Evolutionary conservation across 1,140 invertebrate genomes (phyloP), one percentile per base, ranked within the genome.

Genomic region (Caenorhabditis elegans): DNA sequence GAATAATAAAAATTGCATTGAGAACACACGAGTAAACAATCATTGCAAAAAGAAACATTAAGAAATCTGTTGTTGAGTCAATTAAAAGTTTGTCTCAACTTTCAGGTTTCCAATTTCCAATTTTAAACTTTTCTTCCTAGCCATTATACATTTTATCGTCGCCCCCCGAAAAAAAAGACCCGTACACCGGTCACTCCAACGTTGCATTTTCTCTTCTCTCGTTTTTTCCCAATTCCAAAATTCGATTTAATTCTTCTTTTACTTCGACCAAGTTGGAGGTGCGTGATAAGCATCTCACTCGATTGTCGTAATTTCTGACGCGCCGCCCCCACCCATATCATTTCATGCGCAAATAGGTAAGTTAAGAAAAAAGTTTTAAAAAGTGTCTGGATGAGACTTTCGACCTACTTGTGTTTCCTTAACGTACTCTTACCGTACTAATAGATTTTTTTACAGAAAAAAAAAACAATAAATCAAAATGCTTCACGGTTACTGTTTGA

Each of bases 251-350:
- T 39, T 36, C 55, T 19, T 43, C 39, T 43, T 43, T 17, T 70
- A 24, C 26, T 43, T 39, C 60, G 11, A 22, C 60, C 31, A 70
- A 70, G 60, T 70, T 70, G 34, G 19, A 70, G n/a, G 60, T 70
- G 60, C 60, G 60, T 70, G 60, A 70, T 70, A 70, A 70, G 60
- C 60, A 70, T 70, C 60, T 70, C 34, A 70, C 19, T n/a, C n/a
- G 26, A 17, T 70, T 60, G 26, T 60, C 53, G 3, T n/a, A 60
- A 34, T 60, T 39, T 26, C 60, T 3, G 26, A 34, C n/a, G 39
- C 60, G n/a, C 31, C 60, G 60, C 60, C 31, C 34, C 51, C 22
- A 26, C 51, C 19, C 26, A 28, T 60, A 60, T 60, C 53, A 60
- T 60, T 34, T n/a, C 28, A 34, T 34, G 28, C 53, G 53, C 53